phyloP scores from a whole-genome alignment of 2,113 vertebrate genomes.

The Oreochromis tanganicae region DNA sequence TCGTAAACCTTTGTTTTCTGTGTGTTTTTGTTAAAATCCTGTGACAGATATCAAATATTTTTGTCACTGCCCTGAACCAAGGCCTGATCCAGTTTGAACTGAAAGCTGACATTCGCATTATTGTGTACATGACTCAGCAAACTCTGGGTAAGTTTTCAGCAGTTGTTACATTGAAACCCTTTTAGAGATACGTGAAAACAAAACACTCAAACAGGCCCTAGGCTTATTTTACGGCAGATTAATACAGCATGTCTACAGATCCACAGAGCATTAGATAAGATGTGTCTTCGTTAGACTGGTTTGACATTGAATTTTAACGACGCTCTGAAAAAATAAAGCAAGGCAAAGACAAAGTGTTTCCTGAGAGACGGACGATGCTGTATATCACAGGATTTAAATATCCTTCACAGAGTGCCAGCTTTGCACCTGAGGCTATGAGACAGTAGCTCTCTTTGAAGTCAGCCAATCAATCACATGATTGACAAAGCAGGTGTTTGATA shows the following conservation, averaged over 20 bases:
- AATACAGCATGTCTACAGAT: background rate
- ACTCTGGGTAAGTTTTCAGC: conserved; percentile 83
- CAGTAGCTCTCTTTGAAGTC: conserved; percentile 31
- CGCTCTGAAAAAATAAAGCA: background rate
- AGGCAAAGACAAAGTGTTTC: background rate
- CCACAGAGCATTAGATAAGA: background rate
- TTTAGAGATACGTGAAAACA: background rate
- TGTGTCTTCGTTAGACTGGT: background rate
- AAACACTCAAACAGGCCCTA: background rate
- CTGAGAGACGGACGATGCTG: background rate
- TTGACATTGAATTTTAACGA: background rate
- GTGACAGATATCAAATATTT: conserved; percentile 81
- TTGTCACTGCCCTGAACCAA: conserved; percentile 88
- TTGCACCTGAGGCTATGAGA: conserved; percentile 19
- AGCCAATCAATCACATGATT: conserved; percentile 57
- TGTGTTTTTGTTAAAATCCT: background rate
- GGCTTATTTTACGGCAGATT: background rate
- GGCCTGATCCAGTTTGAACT: conserved; percentile 92
- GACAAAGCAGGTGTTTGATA: conserved; percentile 59
- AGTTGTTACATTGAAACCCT: background rate
- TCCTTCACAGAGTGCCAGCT: background rate
- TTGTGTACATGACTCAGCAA: conserved; percentile 88
- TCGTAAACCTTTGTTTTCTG: background rate
- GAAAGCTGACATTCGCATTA: conserved; percentile 84
- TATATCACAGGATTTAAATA: conserved; percentile 20